phyloP scores from a whole-genome alignment of 2,888 invertebrate genomes.

The Acleris literana region DNA sequence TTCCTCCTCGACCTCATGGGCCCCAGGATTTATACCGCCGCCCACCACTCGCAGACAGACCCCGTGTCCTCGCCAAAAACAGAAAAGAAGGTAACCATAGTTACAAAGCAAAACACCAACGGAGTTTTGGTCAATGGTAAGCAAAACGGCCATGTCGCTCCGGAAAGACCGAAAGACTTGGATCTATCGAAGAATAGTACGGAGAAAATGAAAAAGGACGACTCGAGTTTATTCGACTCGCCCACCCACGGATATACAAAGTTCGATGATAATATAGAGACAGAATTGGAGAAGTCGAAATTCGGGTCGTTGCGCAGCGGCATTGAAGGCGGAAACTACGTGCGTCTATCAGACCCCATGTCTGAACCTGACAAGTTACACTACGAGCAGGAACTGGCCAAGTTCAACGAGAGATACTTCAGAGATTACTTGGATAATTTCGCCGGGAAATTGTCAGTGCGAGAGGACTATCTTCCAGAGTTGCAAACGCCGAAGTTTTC shows the following conservation, averaged over 20 bases:
- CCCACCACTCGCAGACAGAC: conserved; percentile 73
- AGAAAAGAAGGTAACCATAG: conserved; percentile 67
- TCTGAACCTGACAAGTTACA: conserved; percentile 67
- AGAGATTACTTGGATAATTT: conserved; percentile 70
- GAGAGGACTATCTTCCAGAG: conserved; percentile 75
- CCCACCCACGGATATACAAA: conserved; percentile 60
- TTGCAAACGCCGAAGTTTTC: conserved; percentile 77
- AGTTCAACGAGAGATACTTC: conserved; percentile 75
- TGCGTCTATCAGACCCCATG: conserved; percentile 70
- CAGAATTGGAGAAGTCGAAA: conserved; percentile 71
- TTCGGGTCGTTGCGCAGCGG: conserved; percentile 76
- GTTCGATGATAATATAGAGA: conserved; percentile 57
- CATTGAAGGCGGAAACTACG: conserved; percentile 69
- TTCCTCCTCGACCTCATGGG: conserved; percentile 88
- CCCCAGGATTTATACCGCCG: conserved; percentile 74
- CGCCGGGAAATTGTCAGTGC: conserved; percentile 65
- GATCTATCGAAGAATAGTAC: conserved; percentile 60
- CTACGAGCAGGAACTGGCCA: conserved; percentile 74
- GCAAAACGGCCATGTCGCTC: conserved; percentile 52
- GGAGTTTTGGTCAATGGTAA: conserved; percentile 52
- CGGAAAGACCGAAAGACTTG: conserved; percentile 69
- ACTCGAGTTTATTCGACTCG: conserved; percentile 55
- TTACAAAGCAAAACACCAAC: conserved; percentile 52
- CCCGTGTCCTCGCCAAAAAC: conserved; percentile 56
- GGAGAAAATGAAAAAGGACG: conserved; percentile 51